phyloP scores from a whole-genome alignment of 2,113 vertebrate species.

The Rhagologus leucostigma region DNA sequence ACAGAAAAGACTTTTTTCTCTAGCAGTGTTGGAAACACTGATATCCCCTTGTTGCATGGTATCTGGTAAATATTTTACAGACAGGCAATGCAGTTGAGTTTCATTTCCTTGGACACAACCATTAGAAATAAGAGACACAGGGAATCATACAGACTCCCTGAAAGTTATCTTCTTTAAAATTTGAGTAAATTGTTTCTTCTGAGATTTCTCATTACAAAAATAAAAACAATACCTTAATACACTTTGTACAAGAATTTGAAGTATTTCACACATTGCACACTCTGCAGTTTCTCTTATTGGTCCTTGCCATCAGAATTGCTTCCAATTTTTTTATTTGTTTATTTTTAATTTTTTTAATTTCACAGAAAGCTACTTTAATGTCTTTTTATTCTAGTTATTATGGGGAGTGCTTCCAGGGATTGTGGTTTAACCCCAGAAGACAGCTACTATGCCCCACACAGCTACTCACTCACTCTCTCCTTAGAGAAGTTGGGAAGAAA shows the following conservation, averaged over 20 bases:
- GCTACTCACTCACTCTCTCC: neutral
- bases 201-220: neutral
- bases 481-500: neutral
- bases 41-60: accelerated
- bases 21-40: neutral
- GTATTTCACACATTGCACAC: neutral
- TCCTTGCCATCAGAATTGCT: neutral
- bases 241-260: neutral
- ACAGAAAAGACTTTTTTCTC: neutral
- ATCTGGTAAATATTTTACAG: neutral
- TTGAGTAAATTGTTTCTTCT: neutral
- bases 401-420: neutral
- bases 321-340: neutral
- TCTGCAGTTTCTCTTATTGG: neutral
- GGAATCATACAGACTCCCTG: neutral
- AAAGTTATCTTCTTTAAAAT: neutral
- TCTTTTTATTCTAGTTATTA: neutral
- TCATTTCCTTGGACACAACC: neutral
- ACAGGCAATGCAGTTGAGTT: neutral
- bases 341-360: neutral
- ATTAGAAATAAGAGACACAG: neutral
- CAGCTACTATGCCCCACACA: accelerated
- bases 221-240: neutral
- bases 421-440: neutral
- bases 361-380: neutral